Evolutionary conservation across 1,140 invertebrate genomes (phyloP).

Genomic region (Zaprionus ghesquierei): DNA sequence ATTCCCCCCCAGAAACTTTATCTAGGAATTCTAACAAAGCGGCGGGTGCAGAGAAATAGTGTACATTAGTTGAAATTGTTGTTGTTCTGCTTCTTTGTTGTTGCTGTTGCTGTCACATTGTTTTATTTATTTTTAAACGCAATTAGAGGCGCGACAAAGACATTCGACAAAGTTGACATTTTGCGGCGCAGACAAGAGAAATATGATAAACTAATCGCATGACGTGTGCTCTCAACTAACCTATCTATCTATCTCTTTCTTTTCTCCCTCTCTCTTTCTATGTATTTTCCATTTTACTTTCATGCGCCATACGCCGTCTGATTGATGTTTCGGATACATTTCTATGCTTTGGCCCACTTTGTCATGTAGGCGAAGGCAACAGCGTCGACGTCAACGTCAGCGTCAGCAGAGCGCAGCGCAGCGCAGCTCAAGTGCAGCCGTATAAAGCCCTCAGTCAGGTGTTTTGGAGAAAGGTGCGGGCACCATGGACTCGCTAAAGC

Average conservation of each 20-base stretch:
- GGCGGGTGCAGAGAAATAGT: not conserved
- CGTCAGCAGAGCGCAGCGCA: constrained; percentile 22
- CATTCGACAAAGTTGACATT: constrained; percentile 55
- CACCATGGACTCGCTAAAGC: constrained; percentile 80
- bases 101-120: constrained; percentile 9
- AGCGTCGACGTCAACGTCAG: constrained; percentile 29
- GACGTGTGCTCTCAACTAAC: constrained; percentile 24
- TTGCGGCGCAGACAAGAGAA: constrained; percentile 38
- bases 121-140: constrained; percentile 77
- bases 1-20: not conserved
- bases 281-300: constrained; percentile 41
- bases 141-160: constrained; percentile 55
- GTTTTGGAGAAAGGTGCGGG: constrained; percentile 35
- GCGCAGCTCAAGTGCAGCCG: constrained; percentile 67
- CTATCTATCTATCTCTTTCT: constrained; percentile 15
- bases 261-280: constrained; percentile 7
- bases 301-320: constrained; percentile 42
- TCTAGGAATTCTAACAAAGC: not conserved
- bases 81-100: constrained; percentile 9
- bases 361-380: constrained; percentile 67
- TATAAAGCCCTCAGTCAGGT: constrained; percentile 42
- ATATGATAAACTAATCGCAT: constrained; percentile 69
- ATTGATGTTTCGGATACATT: constrained; percentile 67
- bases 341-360: constrained; percentile 48
- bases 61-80: not conserved